Conservation (phyloP, 1,140 invertebrate species). For the Portunus trituberculatus region DNA sequence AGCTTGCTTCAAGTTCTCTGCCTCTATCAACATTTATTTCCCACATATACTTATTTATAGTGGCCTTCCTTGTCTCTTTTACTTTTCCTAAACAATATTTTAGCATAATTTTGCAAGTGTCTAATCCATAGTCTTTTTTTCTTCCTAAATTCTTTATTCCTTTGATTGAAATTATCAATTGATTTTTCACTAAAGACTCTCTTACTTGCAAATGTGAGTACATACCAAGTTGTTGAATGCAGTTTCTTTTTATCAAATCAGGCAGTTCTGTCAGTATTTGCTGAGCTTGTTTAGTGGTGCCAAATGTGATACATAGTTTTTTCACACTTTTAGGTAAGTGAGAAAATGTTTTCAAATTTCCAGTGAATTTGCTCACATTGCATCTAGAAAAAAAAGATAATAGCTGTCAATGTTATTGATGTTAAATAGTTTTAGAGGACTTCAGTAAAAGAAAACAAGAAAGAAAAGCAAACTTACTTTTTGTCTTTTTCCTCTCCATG, state of each 20-base stretch:
- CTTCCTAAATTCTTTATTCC: no score
- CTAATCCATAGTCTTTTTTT: no score
- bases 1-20: no score
- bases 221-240: background rate
- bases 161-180: no score
- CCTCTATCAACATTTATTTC: no score
- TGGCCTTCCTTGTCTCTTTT: no score
- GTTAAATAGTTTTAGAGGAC: background rate
- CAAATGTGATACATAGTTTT: constrained; percentile 3
- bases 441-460: background rate
- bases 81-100: no score
- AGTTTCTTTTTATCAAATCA: background rate
- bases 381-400: constrained; percentile 25
- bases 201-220: background rate
- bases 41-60: no score
- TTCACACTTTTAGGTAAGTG: background rate
- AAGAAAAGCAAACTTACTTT: background rate
- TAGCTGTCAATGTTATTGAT: background rate
- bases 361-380: background rate
- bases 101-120: no score
- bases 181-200: no score
- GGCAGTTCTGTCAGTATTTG: background rate
- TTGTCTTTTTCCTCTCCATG: background rate
- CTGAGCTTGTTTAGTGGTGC: background rate
- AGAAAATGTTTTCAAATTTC: background rate